A percentile compares a stretch with the other conserved stretches of the same genome.
Conservation (phyloP, 2,797 vertebrate species). For the Mycteria americana region DNA sequence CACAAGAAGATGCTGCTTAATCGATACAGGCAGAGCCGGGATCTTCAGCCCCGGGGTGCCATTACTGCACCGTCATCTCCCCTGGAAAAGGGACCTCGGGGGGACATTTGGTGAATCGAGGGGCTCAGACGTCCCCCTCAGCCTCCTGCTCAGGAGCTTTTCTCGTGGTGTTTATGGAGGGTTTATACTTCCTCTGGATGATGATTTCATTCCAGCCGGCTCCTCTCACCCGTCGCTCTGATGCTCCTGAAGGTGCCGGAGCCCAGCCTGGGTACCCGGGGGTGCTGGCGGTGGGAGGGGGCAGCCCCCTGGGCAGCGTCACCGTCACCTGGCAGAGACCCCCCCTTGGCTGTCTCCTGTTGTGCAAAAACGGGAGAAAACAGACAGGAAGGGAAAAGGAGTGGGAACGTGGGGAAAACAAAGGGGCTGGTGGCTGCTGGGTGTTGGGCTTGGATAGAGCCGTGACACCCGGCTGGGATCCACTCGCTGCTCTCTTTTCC, state of each 20-base stretch:
- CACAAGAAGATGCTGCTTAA: background rate
- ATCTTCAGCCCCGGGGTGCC: background rate
- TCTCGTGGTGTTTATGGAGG: background rate
- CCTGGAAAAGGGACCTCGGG: background rate
- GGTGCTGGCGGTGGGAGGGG: background rate
- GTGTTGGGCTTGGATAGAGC: background rate
- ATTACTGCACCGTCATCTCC: background rate
- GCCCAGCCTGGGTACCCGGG: rapidly evolving
- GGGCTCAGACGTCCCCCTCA: rapidly evolving
- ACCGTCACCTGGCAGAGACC: background rate
- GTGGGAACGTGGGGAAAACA: background rate
- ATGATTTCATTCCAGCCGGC: background rate
- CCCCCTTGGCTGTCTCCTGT: background rate
- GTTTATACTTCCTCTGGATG: background rate
- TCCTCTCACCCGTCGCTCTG: background rate
- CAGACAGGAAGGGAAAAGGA: background rate
- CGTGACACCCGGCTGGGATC: background rate
- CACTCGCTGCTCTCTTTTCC: background rate
- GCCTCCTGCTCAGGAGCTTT: background rate
- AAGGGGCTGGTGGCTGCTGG: background rate
- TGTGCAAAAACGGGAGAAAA: rapidly evolving
- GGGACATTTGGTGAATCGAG: background rate
- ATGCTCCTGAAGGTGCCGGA: background rate
- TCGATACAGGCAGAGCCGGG: background rate
- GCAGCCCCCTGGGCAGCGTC: rapidly evolving